These are phyloP conservation scores for Acromyrmex charruanus DNA, from an alignment of 1,140 invertebrate genomes.

Conservation along the genomic window DNA sequence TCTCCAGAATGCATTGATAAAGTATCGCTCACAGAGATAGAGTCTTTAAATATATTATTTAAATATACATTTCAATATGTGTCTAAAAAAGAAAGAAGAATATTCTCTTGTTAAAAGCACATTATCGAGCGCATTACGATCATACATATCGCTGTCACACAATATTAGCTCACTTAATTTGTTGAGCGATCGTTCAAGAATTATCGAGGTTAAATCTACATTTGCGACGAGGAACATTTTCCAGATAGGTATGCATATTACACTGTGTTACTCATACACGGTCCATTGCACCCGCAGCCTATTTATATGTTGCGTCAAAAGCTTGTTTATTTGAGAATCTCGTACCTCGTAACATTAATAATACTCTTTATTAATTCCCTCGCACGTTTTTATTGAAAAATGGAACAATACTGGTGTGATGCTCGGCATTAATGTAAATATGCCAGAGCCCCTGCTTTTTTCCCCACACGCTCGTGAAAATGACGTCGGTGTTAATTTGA, in stretches of 20 bases:
- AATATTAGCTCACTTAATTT: constrained; percentile 23
- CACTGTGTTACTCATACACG: not conserved
- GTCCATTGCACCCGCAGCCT: not conserved
- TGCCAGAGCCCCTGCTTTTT: not conserved
- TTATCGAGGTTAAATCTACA: constrained; percentile 40
- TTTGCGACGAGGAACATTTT: not conserved
- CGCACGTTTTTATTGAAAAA: constrained; percentile 33
- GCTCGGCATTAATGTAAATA: constrained; percentile 24
- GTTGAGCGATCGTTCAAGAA: not conserved
- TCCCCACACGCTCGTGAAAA: not conserved
- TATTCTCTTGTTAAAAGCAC: not conserved
- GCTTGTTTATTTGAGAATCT: constrained; percentile 47
- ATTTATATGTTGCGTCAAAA: not conserved
- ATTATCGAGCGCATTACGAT: not conserved
- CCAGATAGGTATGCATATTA: not conserved
- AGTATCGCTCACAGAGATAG: not conserved
- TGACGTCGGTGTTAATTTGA: constrained; percentile 34
- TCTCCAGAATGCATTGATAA: not conserved
- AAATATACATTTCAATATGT: not conserved
- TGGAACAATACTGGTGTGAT: constrained; percentile 7
- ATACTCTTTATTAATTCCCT: constrained; percentile 30
- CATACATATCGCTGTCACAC: not conserved
- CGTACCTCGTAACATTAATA: constrained; percentile 28
- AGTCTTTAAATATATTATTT: not conserved
- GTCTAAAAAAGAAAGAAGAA: not conserved